Base-by-base conservation (phyloP, 2,797 vertebrate genomes). In the Amphiprion clarkii region DNA sequence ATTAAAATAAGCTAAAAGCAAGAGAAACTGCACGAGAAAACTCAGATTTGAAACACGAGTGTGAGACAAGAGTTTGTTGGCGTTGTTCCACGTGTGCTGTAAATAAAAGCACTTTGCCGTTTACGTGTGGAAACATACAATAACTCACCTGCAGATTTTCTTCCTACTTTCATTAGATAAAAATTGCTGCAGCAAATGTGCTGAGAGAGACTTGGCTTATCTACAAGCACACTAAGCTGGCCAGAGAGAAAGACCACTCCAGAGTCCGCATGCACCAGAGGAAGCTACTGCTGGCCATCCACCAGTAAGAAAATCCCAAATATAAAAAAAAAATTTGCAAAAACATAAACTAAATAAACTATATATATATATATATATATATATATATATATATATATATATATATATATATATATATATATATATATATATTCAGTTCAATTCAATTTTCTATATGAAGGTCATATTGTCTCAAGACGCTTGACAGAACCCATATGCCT, bases 181-280 rank as follows among this genome's bases (percentile, higher is more conserved):
- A 98, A 96, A 98, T 97, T 78, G 96, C 97, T 85, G 97, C 97
- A 23, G 97, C 97, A 76, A 99, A 99, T 90, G 97, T 99, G 94
- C 95, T 99, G 96, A 96, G 97, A 93, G 97, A 99, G 96, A 98
- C 96, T 82, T 99, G 97, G 97, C 95, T 98, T 78, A 98, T 98
- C 94, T 98, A 99, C 95, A 98, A 98, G 96, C 96, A 95, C 74
- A 98, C 97, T 71, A 98, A 97, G 90, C 93, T 98, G 89, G 96
- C 96, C 46, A 96, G 96, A 94, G 97, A 97, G 87, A 94, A 96
- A 92, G 96, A 99, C 89, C 93, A 96, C 78, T 94, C 95, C 31
- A 96, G 96, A 94, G 97, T 98, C 81, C 96, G 97, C 83, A 97
- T 96, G 90, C 97, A 99, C 92, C 97, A 98, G 88, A 90, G 97